Percentiles rank a stretch among this genome's conserved stretches.
Conservation (phyloP, 2,797 vertebrate species). For the Trachops cirrhosus region DNA sequence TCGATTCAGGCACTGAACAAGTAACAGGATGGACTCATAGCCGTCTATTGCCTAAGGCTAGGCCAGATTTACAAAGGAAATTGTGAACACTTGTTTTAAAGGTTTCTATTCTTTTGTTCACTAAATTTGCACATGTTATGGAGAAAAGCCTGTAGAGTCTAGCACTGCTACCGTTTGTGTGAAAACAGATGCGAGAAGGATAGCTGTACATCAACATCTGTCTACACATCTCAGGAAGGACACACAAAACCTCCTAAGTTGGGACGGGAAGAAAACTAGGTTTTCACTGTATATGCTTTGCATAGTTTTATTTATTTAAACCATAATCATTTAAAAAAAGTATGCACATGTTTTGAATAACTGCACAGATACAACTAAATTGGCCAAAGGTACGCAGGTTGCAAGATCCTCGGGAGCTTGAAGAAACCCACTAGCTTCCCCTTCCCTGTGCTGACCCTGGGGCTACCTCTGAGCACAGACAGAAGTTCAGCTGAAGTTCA, state of each 20-base stretch:
- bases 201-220: neutral
- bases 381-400: too few species aligned
- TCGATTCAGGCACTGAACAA: neutral
- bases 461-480: neutral
- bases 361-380: neutral
- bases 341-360: neutral
- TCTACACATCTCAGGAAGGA: neutral
- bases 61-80: neutral
- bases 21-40: neutral
- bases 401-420: neutral
- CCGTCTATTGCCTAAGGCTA: neutral
- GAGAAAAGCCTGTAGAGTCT: neutral
- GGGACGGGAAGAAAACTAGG: neutral
- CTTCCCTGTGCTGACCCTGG: neutral
- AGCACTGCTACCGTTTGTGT: neutral
- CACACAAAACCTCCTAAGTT: neutral
- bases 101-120: neutral
- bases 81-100: neutral
- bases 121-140: neutral
- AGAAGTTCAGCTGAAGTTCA: neutral
- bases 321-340: neutral
- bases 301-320: neutral
- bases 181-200: neutral
- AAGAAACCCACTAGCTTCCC: neutral
- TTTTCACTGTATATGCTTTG: neutral